These are phyloP conservation scores for Nothura maculosa DNA, from an alignment of 2,797 vertebrate species.

Conservation along the genomic window DNA sequence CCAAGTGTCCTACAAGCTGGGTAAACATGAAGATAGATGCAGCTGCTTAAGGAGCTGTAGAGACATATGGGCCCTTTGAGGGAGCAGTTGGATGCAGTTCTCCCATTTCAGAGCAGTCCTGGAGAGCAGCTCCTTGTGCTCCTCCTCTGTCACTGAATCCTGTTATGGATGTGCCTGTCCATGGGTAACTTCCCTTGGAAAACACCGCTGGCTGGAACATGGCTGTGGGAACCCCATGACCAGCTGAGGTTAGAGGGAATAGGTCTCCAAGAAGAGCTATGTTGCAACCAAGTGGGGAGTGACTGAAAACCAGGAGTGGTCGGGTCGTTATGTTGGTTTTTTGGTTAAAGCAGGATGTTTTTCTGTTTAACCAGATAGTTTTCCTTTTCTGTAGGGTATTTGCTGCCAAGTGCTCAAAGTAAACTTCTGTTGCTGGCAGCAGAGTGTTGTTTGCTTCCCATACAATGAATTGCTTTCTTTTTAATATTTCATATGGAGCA, in stretches of 20 bases:
- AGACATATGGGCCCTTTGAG: slow-evolving; percentile 21
- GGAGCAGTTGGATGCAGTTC: not conserved
- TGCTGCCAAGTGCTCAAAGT: slow-evolving; percentile 45
- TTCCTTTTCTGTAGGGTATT: slow-evolving; percentile 21
- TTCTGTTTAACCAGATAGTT: slow-evolving; percentile 36
- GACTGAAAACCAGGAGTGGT: not conserved
- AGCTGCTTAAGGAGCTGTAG: slow-evolving; percentile 31
- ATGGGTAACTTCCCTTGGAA: not conserved
- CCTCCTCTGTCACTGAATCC: not conserved
- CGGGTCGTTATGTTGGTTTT: not conserved
- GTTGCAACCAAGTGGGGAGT: not conserved
- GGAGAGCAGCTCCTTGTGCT: not conserved
- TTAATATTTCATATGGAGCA: not conserved
- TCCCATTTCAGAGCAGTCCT: not conserved
- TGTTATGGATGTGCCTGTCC: not conserved
- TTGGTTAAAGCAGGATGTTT: slow-evolving; percentile 48
- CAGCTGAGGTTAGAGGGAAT: not conserved
- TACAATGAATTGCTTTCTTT: slow-evolving; percentile 65
- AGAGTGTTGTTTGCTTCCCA: slow-evolving; percentile 50
- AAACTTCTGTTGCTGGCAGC: slow-evolving; percentile 52
- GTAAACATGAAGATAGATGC: slow-evolving; percentile 37
- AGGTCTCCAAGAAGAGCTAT: not conserved
- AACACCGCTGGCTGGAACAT: not conserved
- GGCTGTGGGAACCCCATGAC: not conserved
- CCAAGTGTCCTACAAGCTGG: slow-evolving; percentile 51